Conservation (phyloP, 92 coral and sea anemone genomes). For the Zoanthus gigantus region DNA sequence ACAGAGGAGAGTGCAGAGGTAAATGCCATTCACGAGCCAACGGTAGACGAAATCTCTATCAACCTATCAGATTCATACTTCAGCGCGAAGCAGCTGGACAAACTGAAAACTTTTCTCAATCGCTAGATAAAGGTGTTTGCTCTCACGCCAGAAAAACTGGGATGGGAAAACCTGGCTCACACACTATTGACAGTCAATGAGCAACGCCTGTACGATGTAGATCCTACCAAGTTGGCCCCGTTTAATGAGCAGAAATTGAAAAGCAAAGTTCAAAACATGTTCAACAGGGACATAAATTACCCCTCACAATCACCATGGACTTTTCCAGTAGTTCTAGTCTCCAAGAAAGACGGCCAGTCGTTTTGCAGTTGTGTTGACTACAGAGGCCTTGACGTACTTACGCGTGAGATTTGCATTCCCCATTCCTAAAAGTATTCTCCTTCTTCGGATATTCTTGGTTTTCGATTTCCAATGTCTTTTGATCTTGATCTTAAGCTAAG, state of each 20-base stretch:
- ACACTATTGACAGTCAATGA: neutral
- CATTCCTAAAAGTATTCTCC: neutral
- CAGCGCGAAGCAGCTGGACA: neutral
- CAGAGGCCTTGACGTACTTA: neutral
- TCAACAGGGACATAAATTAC: neutral
- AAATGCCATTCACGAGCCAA: neutral
- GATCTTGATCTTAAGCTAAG: no score
- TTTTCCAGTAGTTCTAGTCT: conserved; percentile 4
- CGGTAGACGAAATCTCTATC: neutral
- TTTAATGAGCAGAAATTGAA: conserved; percentile 1
- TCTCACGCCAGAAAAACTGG: neutral
- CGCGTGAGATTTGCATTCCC: neutral
- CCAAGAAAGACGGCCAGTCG: conserved; percentile 9
- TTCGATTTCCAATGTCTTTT: no score
- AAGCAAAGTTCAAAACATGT: conserved; percentile 8
- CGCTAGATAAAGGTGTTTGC: neutral
- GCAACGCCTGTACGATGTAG: neutral
- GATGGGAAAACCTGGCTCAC: neutral
- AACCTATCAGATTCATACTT: neutral
- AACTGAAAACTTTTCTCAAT: neutral
- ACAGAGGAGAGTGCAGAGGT: neutral
- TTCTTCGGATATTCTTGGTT: no score
- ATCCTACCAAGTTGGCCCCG: neutral
- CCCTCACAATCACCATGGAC: neutral
- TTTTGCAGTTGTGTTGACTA: neutral